Evolutionary conservation across 1,140 invertebrate species (phyloP).

Genomic region (Caenorhabditis brenneri): DNA sequence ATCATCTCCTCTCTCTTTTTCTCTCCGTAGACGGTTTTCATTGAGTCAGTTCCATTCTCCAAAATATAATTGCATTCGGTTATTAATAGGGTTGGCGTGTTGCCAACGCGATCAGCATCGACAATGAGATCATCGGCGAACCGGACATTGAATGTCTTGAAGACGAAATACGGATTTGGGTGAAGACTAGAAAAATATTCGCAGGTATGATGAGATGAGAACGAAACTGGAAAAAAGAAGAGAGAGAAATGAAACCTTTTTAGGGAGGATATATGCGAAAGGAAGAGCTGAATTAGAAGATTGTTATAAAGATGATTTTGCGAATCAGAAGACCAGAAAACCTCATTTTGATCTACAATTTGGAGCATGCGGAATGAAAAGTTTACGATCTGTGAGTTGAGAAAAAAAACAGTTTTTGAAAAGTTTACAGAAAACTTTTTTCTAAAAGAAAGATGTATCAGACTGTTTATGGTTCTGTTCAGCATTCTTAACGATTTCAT

Average conservation of each 20-base stretch:
- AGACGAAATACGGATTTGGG: slow-evolving; percentile 67
- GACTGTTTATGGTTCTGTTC: too few relatives aligned
- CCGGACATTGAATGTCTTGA: slow-evolving; percentile 71
- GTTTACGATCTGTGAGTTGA: slow-evolving; percentile 68
- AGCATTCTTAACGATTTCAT: too few relatives aligned
- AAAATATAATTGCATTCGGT: slow-evolving; percentile 44
- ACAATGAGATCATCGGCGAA: slow-evolving; percentile 71
- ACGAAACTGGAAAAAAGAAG: not conserved
- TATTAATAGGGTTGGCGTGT: slow-evolving; percentile 31
- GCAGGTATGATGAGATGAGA: slow-evolving; percentile 59
- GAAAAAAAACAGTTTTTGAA: too few relatives aligned
- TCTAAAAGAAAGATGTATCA: too few relatives aligned
- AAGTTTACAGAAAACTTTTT: too few relatives aligned
- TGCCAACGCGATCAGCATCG: slow-evolving; percentile 59
- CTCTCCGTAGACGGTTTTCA: not conserved
- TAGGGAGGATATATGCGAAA: slow-evolving; percentile 69
- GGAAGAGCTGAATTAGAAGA: slow-evolving; percentile 69
- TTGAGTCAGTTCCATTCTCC: not conserved
- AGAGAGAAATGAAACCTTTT: not conserved
- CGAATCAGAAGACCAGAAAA: slow-evolving; percentile 64
- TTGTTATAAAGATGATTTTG: slow-evolving; percentile 69
- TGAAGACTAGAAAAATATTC: slow-evolving; percentile 69
- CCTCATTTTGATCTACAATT: slow-evolving; percentile 67
- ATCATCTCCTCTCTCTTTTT: too few relatives aligned
- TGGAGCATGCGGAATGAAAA: slow-evolving; percentile 70